phyloP scores from a whole-genome alignment of 2,113 vertebrate species.

The Fulmarus glacialis region DNA sequence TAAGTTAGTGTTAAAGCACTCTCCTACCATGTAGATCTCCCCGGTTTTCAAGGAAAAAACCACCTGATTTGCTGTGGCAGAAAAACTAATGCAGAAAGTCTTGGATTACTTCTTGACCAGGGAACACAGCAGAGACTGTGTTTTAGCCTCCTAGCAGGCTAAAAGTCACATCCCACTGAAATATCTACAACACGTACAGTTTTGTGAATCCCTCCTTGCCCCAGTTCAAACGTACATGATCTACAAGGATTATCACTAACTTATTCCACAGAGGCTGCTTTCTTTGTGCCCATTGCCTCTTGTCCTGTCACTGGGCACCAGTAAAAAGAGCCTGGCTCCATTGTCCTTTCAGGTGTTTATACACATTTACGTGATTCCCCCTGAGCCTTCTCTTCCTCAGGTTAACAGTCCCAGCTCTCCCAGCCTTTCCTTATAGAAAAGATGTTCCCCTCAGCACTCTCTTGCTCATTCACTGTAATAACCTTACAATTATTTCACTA shows the following conservation, averaged over 20 bases:
- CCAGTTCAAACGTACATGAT: not conserved
- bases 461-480: not conserved
- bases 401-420: not conserved
- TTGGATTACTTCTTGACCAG: not conserved
- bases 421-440: not conserved
- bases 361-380: not conserved
- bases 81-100: not conserved
- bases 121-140: not conserved
- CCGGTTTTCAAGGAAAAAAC: not conserved
- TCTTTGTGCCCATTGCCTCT: not conserved
- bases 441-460: not conserved
- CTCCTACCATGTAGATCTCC: not conserved
- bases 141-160: not conserved
- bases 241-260: not conserved
- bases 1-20: not conserved
- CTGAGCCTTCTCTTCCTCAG: not conserved
- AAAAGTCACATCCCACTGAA: not conserved
- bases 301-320: not conserved
- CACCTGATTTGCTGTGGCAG: not conserved
- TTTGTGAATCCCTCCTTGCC: not conserved
- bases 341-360: not conserved
- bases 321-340: not conserved
- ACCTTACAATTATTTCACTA: not conserved
- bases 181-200: not conserved
- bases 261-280: not conserved